These are phyloP conservation scores for Synanthedon andrenaeformis DNA, from an alignment of 2,888 invertebrate genomes.

Conservation along the genomic window DNA sequence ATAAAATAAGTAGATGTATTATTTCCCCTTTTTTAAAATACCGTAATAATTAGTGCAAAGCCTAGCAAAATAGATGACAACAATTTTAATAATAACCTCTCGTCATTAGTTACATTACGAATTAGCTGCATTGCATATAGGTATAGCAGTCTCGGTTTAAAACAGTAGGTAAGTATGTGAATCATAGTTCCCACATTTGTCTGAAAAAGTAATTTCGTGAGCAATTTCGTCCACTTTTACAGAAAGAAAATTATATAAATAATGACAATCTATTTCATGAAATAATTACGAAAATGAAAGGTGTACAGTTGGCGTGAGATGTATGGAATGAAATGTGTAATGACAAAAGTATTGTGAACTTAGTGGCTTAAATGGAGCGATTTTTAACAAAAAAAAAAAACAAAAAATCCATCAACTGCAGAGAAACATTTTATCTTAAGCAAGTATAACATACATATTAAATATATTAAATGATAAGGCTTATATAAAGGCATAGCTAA, in stretches of 20 bases:
- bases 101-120: too few species aligned
- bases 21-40: too few species aligned
- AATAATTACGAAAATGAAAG: slow-evolving; percentile 25
- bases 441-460: too few species aligned
- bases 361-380: neutral
- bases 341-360: neutral
- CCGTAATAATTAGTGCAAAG: too few species aligned
- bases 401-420: too few species aligned
- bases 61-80: too few species aligned
- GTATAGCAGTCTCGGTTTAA: neutral
- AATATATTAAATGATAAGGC: too few species aligned
- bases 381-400: neutral
- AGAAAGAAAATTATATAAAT: slow-evolving; percentile 15
- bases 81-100: too few species aligned
- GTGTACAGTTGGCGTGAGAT: neutral
- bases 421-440: too few species aligned
- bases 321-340: neutral
- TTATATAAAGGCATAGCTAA: too few species aligned
- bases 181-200: slow-evolving; percentile 30
- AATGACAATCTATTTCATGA: slow-evolving; percentile 37
- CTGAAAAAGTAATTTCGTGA: slow-evolving; percentile 17
- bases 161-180: neutral
- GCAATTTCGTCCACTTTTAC: slow-evolving; percentile 36
- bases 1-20: too few species aligned
- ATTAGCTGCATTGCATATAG: too few species aligned